These are phyloP conservation scores for Campoletis sonorensis DNA, from an alignment of 1,140 invertebrate species.

Conservation along the genomic window DNA sequence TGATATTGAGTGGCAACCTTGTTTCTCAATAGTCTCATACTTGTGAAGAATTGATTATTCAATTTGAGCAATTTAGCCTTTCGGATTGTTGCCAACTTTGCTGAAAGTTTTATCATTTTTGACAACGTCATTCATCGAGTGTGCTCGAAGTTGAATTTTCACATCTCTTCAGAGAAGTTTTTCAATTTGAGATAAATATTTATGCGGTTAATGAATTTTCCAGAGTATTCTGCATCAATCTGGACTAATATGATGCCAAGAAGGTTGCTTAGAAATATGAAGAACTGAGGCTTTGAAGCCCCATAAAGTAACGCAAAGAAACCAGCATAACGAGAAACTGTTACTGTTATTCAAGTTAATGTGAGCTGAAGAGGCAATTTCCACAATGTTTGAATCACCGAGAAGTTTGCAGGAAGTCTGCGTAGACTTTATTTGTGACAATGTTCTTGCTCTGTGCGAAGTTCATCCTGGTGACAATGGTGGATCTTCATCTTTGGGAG, in stretches of 20 bases:
- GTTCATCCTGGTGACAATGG: constrained; percentile 64
- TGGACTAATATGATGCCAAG: neutral
- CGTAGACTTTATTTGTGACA: constrained; percentile 84
- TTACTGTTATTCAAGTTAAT: constrained; percentile 9
- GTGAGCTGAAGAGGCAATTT: constrained; percentile 50
- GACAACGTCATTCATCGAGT: too few relatives aligned
- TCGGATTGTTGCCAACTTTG: too few relatives aligned
- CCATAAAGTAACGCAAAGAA: neutral
- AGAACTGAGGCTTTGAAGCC: constrained; percentile 13
- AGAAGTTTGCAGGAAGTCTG: constrained; percentile 82
- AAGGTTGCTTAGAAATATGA: neutral
- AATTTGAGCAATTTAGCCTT: too few relatives aligned
- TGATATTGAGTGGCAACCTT: too few relatives aligned
- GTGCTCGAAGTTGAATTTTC: too few relatives aligned
- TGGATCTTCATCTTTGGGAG: constrained; percentile 49
- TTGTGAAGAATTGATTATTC: too few relatives aligned
- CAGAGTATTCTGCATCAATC: neutral
- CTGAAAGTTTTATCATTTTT: too few relatives aligned
- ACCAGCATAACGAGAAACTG: neutral
- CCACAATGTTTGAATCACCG: constrained; percentile 81
- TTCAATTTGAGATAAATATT: too few relatives aligned
- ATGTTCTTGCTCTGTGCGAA: constrained; percentile 80
- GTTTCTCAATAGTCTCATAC: too few relatives aligned
- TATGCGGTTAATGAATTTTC: neutral
- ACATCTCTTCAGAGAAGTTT: too few relatives aligned